Evolutionary conservation across 1,140 invertebrate genomes (phyloP).

Genomic region (Centruroides vittatus): DNA sequence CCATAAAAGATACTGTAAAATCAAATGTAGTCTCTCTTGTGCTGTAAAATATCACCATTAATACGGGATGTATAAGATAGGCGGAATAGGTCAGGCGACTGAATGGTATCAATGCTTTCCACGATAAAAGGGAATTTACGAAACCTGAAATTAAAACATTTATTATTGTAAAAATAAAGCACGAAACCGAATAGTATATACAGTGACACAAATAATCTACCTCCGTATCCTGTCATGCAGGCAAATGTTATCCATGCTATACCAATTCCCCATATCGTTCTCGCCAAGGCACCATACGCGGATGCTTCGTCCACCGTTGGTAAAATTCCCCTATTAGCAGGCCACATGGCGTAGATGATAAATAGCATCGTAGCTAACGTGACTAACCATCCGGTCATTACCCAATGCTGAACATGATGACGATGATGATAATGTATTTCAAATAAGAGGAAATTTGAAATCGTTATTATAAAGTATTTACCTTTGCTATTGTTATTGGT

Average conservation of each 20-base stretch:
- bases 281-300: conserved; percentile 64
- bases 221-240: conserved; percentile 53
- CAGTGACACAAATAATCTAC: not conserved
- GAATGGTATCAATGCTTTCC: conserved; percentile 26
- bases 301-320: conserved; percentile 33
- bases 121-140: conserved; percentile 30
- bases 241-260: conserved; percentile 76
- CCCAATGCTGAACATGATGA: conserved; percentile 2
- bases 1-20: conserved; percentile 16
- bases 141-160: conserved; percentile 20
- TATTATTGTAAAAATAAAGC: not conserved
- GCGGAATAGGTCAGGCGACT: conserved; percentile 31
- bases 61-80: conserved; percentile 31
- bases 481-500: not conserved
- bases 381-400: conserved; percentile 14
- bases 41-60: conserved; percentile 21
- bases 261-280: conserved; percentile 65
- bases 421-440: not conserved
- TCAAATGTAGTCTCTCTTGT: conserved; percentile 15
- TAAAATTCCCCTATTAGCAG: conserved; percentile 19
- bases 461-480: not conserved
- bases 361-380: not conserved
- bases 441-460: not conserved
- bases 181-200: too few relatives aligned
- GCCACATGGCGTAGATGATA: conserved; percentile 20